Evolutionary conservation across 2,888 invertebrate genomes (phyloP).

Genomic region (Caenorhabditis panamensis): DNA sequence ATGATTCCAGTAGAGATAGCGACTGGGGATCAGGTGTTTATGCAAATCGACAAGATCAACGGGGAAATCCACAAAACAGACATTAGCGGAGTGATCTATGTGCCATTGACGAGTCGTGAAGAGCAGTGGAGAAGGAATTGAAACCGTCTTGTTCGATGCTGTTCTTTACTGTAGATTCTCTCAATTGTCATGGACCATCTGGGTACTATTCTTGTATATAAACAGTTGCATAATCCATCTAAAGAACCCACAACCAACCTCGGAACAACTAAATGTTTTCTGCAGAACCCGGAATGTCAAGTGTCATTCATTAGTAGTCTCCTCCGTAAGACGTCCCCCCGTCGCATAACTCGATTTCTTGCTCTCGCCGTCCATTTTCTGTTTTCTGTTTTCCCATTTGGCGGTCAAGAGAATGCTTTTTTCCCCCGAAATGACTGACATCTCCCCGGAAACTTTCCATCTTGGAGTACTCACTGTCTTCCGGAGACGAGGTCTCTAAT

Average conservation of each 20-base stretch:
- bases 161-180: neutral
- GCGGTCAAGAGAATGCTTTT: neutral
- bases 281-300: slow-evolving; percentile 17
- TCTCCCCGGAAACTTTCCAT: slow-evolving; percentile 33
- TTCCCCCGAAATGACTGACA: slow-evolving; percentile 39
- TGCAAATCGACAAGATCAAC: slow-evolving; percentile 92
- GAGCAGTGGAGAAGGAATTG: slow-evolving; percentile 27
- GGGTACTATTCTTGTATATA: neutral
- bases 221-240: neutral
- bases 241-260: neutral
- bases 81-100: slow-evolving; percentile 96
- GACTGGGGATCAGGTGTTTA: slow-evolving; percentile 83
- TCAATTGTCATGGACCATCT: neutral
- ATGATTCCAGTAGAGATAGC: slow-evolving; percentile 82
- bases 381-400: slow-evolving; percentile 9
- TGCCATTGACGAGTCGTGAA: slow-evolving; percentile 90
- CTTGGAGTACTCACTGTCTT: slow-evolving; percentile 13
- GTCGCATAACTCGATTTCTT: slow-evolving; percentile 38
- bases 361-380: neutral
- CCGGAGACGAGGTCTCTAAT: too few species aligned
- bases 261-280: slow-evolving; percentile 2
- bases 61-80: slow-evolving; percentile 86
- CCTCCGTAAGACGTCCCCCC: slow-evolving; percentile 1
- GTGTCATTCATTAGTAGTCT: slow-evolving; percentile 50
- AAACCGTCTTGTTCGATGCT: neutral